phyloP scores from a whole-genome alignment of 2,113 vertebrate species.

The Phaethornis superciliosus region DNA sequence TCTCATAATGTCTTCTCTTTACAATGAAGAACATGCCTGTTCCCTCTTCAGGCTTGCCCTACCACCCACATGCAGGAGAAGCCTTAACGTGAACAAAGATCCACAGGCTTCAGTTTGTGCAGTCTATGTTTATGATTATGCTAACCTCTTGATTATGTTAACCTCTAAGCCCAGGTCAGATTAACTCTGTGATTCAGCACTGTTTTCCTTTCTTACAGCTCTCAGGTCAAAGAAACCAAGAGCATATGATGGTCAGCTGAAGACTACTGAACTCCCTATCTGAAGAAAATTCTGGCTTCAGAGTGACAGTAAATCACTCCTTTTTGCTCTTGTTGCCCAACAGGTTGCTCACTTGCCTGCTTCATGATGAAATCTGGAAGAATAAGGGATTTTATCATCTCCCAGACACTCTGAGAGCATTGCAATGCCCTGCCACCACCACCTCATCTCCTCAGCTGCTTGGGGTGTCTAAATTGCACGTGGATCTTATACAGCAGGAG shows the following conservation, averaged over 20 bases:
- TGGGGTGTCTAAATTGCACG: background rate
- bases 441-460: background rate
- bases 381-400: background rate
- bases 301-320: fast-evolving
- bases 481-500: background rate
- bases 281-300: background rate
- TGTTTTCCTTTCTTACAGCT: background rate
- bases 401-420: background rate
- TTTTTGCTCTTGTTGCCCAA: background rate
- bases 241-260: background rate
- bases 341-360: background rate
- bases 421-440: background rate
- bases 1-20: background rate
- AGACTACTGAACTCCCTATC: background rate
- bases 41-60: background rate
- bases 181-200: background rate
- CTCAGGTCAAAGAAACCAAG: background rate
- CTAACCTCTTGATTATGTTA: background rate
- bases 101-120: background rate
- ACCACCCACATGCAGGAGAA: fast-evolving
- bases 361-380: background rate
- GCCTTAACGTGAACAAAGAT: background rate
- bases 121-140: fast-evolving
- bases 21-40: background rate
- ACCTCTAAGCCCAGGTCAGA: background rate